Evolutionary conservation across 2,797 vertebrate species (phyloP).

Genomic region (Rhinoraja longicauda): DNA sequence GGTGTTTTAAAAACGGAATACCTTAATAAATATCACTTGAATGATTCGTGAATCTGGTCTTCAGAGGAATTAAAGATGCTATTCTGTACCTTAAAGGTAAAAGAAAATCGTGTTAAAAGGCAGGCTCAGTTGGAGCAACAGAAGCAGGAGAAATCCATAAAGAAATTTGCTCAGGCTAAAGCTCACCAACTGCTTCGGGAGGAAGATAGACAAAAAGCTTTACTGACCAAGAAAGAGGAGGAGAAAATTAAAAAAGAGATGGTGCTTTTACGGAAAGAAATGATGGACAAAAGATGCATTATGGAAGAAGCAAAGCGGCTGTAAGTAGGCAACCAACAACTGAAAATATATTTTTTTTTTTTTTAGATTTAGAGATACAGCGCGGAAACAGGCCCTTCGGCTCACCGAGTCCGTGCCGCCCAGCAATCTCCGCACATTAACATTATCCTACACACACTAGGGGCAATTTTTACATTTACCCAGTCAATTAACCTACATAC

Average conservation of each 20-base stretch:
- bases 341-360: too few species aligned
- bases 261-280: constrained; percentile 72
- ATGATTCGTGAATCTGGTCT: not conserved
- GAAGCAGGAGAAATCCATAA: constrained; percentile 60
- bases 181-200: constrained; percentile 60
- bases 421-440: too few species aligned
- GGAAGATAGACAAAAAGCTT: constrained; percentile 61
- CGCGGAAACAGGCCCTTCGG: too few species aligned
- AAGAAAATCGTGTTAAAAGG: constrained; percentile 68
- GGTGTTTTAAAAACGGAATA: not conserved
- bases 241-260: constrained; percentile 76
- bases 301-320: constrained; percentile 61
- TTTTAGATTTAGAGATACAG: too few species aligned
- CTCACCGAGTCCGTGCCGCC: too few species aligned
- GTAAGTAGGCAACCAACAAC: constrained; percentile 54
- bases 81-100: constrained; percentile 61
- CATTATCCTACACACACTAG: too few species aligned
- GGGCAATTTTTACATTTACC: too few species aligned
- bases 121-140: constrained; percentile 64
- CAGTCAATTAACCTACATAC: too few species aligned
- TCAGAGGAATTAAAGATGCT: not conserved
- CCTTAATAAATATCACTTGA: not conserved
- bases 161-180: constrained; percentile 59
- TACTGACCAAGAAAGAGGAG: constrained; percentile 67
- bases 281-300: constrained; percentile 63